A percentile compares a stretch with the other conserved stretches of the same genome.
Evolutionary conservation across 2,797 vertebrate species (phyloP).

Genomic region (Xenopus petersii): DNA sequence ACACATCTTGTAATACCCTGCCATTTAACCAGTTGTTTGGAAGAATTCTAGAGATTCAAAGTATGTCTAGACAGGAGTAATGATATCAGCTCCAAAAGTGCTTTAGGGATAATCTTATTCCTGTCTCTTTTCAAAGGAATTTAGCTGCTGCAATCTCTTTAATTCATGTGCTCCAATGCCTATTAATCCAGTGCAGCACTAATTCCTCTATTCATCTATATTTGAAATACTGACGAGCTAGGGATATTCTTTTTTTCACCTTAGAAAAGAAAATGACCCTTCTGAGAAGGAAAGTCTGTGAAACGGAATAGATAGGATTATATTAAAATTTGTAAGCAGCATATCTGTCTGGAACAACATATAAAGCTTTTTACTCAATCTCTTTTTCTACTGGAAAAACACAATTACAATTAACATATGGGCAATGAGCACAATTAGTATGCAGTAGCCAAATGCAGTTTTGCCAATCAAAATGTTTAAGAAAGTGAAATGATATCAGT

Average conservation of each 20-base stretch:
- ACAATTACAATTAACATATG: neutral
- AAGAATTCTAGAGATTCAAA: too few relatives aligned
- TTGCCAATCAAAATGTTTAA: slow-evolving; percentile 35
- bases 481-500: slow-evolving; percentile 49
- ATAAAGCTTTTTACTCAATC: neutral
- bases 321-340: neutral
- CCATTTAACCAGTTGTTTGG: too few relatives aligned
- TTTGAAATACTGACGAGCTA: slow-evolving; percentile 22
- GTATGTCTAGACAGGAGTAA: neutral
- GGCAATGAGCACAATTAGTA: slow-evolving; percentile 21
- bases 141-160: slow-evolving; percentile 20
- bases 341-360: neutral
- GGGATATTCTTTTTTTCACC: neutral
- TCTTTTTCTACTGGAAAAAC: neutral
- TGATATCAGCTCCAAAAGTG: slow-evolving; percentile 14
- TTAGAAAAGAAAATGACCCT: slow-evolving; percentile 7
- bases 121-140: neutral
- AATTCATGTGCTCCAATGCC: slow-evolving; percentile 27
- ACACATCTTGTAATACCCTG: too few relatives aligned
- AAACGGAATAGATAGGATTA: neutral
- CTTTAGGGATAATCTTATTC: slow-evolving; percentile 40
- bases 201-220: slow-evolving; percentile 38
- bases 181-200: slow-evolving; percentile 37
- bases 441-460: slow-evolving; percentile 29
- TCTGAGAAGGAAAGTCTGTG: slow-evolving; percentile 6